Conservation (phyloP, 2,797 vertebrate genomes). For the Avahi laniger region DNA sequence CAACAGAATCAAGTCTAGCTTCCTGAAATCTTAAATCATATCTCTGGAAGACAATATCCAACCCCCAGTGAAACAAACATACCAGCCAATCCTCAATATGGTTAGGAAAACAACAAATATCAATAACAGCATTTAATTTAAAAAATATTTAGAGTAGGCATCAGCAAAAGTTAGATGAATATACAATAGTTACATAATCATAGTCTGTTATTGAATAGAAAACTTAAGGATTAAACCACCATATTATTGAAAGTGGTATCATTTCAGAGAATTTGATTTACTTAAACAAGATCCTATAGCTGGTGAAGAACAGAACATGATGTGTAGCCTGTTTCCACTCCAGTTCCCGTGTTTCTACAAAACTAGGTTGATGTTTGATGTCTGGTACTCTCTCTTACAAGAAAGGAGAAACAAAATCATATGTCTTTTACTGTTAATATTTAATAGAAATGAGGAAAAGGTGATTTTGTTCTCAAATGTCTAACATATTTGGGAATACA, state of each 20-base stretch:
- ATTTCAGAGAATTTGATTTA: not conserved
- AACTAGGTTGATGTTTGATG: not conserved
- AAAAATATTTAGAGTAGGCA: not conserved
- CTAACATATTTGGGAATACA: not conserved
- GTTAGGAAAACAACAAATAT: not conserved
- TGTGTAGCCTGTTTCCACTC: not conserved
- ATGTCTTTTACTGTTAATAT: not conserved
- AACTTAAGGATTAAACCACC: not conserved
- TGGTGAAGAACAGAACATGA: not conserved
- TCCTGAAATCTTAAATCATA: not conserved
- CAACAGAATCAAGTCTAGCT: not conserved
- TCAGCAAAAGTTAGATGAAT: not conserved
- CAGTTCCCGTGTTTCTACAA: not conserved
- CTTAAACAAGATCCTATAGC: not conserved
- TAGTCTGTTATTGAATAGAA: not conserved
- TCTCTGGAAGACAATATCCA: not conserved
- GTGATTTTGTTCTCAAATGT: not conserved
- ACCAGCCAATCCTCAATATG: not conserved
- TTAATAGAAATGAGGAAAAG: not conserved
- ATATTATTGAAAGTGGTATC: not conserved
- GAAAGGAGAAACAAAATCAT: not conserved
- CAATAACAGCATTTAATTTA: not conserved
- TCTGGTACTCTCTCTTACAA: not conserved
- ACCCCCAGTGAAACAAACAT: not conserved
- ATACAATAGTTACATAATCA: not conserved